A percentile compares a stretch with the other conserved stretches of the same genome.
Evolutionary conservation across 2,113 vertebrate genomes (phyloP).

Genomic region (cattle (Bos taurus)): DNA sequence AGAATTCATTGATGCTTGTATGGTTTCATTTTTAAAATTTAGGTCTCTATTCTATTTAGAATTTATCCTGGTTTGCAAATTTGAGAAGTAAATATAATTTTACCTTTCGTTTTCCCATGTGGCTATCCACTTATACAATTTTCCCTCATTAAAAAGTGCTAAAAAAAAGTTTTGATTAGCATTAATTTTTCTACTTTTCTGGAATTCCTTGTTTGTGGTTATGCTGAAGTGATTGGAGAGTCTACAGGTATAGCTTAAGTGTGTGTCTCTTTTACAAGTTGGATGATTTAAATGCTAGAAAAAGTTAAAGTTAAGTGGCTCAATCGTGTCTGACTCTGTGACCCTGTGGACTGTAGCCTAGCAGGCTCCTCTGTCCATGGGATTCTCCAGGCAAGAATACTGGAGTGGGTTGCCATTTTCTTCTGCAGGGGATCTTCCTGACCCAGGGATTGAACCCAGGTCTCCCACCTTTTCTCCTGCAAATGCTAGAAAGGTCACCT

Average conservation of each 20-base stretch:
- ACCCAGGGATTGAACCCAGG: neutral
- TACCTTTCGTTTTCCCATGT: neutral
- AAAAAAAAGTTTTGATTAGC: neutral
- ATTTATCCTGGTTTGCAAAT: neutral
- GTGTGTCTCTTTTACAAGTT: neutral
- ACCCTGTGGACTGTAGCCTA: neutral
- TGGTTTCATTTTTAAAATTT: neutral
- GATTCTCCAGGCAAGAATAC: neutral
- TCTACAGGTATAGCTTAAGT: neutral
- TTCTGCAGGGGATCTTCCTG: neutral
- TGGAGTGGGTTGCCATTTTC: neutral
- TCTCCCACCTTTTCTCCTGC: neutral
- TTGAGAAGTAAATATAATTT: neutral
- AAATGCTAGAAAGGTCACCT: neutral
- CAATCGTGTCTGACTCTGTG: neutral
- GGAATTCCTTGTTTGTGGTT: neutral
- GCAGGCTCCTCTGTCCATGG: neutral
- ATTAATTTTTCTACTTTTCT: neutral
- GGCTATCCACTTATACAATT: neutral
- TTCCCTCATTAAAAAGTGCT: neutral
- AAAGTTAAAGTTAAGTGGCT: neutral
- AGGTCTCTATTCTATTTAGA: neutral
- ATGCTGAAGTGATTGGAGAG: neutral
- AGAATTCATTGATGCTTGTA: neutral
- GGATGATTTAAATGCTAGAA: neutral